Percentiles rank a stretch among this genome's conserved stretches.
Evolutionary conservation across 2,797 vertebrate genomes (phyloP).

Genomic region (Acipenser oxyrinchus): DNA sequence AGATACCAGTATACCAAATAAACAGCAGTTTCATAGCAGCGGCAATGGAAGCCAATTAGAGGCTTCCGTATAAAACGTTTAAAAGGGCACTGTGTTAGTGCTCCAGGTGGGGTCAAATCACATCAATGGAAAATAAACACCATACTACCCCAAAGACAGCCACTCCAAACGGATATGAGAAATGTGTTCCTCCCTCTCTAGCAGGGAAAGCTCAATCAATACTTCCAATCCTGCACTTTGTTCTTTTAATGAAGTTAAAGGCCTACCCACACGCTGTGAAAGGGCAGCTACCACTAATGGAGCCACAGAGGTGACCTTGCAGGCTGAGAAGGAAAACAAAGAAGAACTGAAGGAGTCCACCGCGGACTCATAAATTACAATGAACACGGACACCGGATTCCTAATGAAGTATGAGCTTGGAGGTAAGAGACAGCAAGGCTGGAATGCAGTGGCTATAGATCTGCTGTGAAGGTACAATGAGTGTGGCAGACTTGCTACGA

Average conservation of each 20-base stretch:
- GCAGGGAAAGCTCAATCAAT: neutral
- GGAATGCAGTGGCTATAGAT: neutral
- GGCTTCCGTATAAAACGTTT: no score
- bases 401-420: neutral
- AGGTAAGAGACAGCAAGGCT: neutral
- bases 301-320: slow-evolving; percentile 9
- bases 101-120: no score
- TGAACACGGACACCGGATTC: slow-evolving; percentile 2
- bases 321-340: slow-evolving; percentile 11
- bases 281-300: neutral
- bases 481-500: neutral
- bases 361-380: slow-evolving; percentile 4
- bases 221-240: neutral
- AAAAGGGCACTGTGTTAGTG: no score
- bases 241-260: slow-evolving; percentile 3
- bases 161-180: no score
- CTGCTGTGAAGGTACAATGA: neutral
- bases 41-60: no score
- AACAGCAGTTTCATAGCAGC: no score
- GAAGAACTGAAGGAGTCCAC: slow-evolving; percentile 25
- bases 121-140: no score
- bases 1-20: no score
- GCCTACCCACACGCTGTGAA: neutral
- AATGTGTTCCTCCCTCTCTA: neutral
- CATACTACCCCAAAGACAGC: no score